These are phyloP conservation scores for Limenitis camilla DNA, from an alignment of 2,888 invertebrate genomes.

Conservation along the genomic window DNA sequence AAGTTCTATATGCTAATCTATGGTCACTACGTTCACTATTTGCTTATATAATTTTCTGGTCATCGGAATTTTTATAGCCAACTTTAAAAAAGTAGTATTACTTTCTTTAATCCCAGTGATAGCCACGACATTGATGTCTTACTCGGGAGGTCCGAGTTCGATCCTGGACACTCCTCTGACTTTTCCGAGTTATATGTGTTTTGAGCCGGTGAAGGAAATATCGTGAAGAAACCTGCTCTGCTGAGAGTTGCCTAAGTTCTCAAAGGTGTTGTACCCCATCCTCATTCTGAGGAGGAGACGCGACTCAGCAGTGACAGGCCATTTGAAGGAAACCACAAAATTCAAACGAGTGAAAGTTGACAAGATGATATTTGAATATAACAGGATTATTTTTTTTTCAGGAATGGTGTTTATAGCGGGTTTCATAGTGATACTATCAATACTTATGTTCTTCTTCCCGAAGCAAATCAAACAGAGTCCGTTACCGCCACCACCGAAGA, in stretches of 20 bases:
- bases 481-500: slow-evolving; percentile 45
- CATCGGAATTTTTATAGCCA: neutral
- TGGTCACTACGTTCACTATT: neutral
- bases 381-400: slow-evolving; percentile 41
- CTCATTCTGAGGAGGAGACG: too few species aligned
- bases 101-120: too few species aligned
- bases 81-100: neutral
- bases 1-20: slow-evolving; percentile 5
- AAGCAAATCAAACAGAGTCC: slow-evolving; percentile 78
- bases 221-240: too few species aligned
- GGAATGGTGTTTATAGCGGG: slow-evolving; percentile 89
- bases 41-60: neutral
- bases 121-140: too few species aligned
- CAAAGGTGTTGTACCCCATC: too few species aligned
- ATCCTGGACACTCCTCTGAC: too few species aligned
- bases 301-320: too few species aligned
- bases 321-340: too few species aligned
- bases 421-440: slow-evolving; percentile 86
- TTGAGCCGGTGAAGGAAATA: too few species aligned
- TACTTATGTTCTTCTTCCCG: slow-evolving; percentile 94
- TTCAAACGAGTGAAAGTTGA: neutral
- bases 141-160: too few species aligned
- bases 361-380: neutral
- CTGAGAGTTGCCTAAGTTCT: too few species aligned
- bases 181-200: too few species aligned